These are phyloP conservation scores for Lobophora halterata DNA, from an alignment of 2,888 invertebrate species.

Conservation along the genomic window DNA sequence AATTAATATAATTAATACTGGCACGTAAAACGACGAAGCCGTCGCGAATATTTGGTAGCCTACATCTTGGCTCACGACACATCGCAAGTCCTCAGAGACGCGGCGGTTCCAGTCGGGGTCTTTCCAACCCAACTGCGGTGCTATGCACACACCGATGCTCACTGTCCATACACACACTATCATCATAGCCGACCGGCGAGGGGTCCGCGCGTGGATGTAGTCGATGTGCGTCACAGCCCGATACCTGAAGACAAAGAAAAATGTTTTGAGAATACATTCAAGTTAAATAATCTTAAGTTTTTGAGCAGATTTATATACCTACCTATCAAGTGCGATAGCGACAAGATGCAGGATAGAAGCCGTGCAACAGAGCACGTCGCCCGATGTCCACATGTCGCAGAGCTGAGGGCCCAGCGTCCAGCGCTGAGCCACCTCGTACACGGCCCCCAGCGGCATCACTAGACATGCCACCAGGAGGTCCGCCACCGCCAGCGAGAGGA, in stretches of 20 bases:
- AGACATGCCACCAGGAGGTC: conserved; percentile 93
- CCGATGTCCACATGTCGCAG: conserved; percentile 97
- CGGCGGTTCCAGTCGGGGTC: conserved; percentile 79
- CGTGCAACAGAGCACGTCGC: conserved; percentile 95
- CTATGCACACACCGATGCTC: conserved; percentile 91
- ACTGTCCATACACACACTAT: conserved; percentile 92
- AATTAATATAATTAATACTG: conserved; percentile 91
- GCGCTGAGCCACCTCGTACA: conserved; percentile 88
- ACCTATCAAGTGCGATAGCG: conserved; percentile 91
- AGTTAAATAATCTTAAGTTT: too few species aligned
- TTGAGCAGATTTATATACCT: conserved; percentile 30
- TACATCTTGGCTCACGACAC: conserved; percentile 92
- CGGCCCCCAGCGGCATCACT: conserved; percentile 89
- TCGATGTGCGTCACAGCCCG: conserved; percentile 96
- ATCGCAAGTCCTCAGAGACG: conserved; percentile 83
- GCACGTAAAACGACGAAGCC: conserved; percentile 94
- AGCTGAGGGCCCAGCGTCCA: conserved; percentile 93
- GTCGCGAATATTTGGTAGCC: conserved; percentile 94
- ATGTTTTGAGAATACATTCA: too few species aligned
- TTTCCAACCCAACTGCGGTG: conserved; percentile 93
- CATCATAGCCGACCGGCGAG: conserved; percentile 88
- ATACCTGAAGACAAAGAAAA: conserved; percentile 78
- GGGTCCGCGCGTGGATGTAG: conserved; percentile 92
- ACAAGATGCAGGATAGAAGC: conserved; percentile 91
- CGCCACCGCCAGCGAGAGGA: conserved; percentile 94